phyloP scores from a whole-genome alignment of 2,113 vertebrate genomes.

The Seriola quinqueradiata region DNA sequence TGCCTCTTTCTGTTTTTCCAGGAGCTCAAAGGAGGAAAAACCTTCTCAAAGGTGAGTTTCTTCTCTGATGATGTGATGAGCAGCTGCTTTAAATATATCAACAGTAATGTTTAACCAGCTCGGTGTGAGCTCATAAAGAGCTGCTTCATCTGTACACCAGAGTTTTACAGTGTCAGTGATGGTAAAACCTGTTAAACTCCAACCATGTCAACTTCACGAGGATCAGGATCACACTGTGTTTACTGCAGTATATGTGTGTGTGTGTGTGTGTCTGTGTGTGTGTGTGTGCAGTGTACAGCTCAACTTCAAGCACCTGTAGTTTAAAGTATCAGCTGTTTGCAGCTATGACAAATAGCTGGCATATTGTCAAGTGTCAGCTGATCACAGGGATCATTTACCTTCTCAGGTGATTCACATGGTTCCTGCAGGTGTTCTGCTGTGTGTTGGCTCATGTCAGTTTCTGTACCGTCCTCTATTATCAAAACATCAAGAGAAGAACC shows the following conservation, averaged over 20 bases:
- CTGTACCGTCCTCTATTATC: neutral
- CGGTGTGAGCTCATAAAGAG: constrained; percentile 17
- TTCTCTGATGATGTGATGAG: neutral
- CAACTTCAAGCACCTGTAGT: neutral
- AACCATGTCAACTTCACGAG: constrained; percentile 9
- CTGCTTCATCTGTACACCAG: neutral
- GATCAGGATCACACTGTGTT: too few species aligned
- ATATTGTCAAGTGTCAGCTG: too few species aligned
- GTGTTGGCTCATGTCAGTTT: neutral
- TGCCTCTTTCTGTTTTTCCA: constrained; percentile 40
- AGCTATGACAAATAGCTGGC: too few species aligned
- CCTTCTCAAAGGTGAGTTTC: constrained; percentile 69
- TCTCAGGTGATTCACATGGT: too few species aligned
- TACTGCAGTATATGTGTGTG: too few species aligned
- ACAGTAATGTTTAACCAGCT: neutral
- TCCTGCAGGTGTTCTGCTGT: neutral
- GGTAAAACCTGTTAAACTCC: constrained; percentile 11
- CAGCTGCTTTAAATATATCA: neutral
- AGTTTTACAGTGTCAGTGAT: constrained; percentile 8
- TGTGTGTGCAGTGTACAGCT: neutral
- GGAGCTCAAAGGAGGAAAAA: constrained; percentile 77
- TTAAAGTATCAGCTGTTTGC: too few species aligned
- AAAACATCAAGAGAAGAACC: neutral
- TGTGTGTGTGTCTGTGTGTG: neutral
- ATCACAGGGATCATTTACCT: too few species aligned